Conservation (phyloP, 1,140 invertebrate species). For the Drosophila ironensis region DNA sequence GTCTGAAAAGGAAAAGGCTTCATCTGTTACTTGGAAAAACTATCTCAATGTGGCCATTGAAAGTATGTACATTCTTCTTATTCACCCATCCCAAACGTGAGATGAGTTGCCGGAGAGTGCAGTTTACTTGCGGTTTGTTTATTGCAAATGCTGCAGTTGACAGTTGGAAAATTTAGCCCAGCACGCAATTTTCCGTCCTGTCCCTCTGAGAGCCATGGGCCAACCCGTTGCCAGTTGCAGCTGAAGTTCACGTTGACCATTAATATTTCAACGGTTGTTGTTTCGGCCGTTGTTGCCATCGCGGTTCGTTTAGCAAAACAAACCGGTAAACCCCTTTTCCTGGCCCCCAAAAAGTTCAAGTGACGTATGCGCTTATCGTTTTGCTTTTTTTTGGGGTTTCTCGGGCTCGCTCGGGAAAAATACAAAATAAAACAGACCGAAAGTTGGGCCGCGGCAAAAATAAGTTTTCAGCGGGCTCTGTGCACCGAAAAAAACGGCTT, state of each 20-base stretch:
- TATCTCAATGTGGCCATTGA: slow-evolving; percentile 12
- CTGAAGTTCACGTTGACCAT: slow-evolving; percentile 48
- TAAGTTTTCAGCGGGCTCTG: slow-evolving; percentile 28
- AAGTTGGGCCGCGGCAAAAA: slow-evolving; percentile 23
- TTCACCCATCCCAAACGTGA: slow-evolving; percentile 10
- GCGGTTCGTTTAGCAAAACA: slow-evolving; percentile 47
- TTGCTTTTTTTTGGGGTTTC: slow-evolving; percentile 14
- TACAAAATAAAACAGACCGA: slow-evolving; percentile 17
- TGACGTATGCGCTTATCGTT: slow-evolving; percentile 6
- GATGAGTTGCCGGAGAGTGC: too few relatives aligned
- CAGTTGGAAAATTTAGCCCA: slow-evolving; percentile 43
- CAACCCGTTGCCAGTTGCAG: not conserved
- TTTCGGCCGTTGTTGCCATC: slow-evolving; percentile 18
- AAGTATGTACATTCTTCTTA: too few relatives aligned
- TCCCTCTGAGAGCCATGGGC: not conserved
- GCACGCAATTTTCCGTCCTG: slow-evolving; percentile 35
- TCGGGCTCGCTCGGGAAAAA: slow-evolving; percentile 20
- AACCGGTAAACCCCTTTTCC: slow-evolving; percentile 8
- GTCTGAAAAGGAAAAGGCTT: slow-evolving; percentile 45
- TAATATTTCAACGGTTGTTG: slow-evolving; percentile 53
- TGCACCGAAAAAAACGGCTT: not conserved
- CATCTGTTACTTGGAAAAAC: slow-evolving; percentile 26
- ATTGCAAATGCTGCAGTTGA: slow-evolving; percentile 30
- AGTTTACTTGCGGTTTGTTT: slow-evolving; percentile 39
- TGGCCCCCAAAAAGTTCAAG: not conserved